Evolutionary conservation across 2,113 vertebrate species (phyloP).

Genomic region (Nothobranchius furzeri): DNA sequence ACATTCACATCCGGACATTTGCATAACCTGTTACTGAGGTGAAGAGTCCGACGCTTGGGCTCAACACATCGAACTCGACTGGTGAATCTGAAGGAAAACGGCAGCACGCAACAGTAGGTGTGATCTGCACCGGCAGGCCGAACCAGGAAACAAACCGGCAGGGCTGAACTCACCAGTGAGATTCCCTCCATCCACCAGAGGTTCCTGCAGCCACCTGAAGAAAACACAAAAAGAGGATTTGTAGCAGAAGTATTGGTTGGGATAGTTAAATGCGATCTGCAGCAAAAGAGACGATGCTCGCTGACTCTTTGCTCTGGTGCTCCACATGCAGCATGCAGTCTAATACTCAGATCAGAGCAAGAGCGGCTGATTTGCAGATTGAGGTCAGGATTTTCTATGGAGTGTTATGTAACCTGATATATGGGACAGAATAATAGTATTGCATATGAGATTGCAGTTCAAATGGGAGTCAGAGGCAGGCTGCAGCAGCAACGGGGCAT

Average conservation of each 20-base stretch:
- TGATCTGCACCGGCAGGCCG: conserved; percentile 74
- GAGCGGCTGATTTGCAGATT: conserved; percentile 53
- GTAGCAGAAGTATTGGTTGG: not conserved
- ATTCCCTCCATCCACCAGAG: conserved; percentile 22
- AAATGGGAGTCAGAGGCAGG: conserved; percentile 57
- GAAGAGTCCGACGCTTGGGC: conserved; percentile 17
- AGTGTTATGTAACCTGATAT: conserved; percentile 63
- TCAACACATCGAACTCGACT: conserved; percentile 30
- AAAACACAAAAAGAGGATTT: conserved; percentile 10
- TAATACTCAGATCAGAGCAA: conserved; percentile 32
- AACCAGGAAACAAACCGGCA: conserved; percentile 51
- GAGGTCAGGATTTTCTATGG: conserved; percentile 65
- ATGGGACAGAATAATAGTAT: conserved; percentile 69
- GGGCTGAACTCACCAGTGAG: conserved; percentile 48
- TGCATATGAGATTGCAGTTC: conserved; percentile 67
- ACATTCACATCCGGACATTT: conserved; percentile 9
- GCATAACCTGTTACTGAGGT: conserved; percentile 13
- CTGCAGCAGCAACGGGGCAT: conserved; percentile 51
- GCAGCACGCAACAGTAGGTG: conserved; percentile 38
- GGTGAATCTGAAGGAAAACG: conserved; percentile 17
- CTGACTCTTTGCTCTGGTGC: not conserved
- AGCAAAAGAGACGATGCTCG: not conserved
- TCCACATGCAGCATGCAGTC: conserved; percentile 19
- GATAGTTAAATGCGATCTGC: not conserved
- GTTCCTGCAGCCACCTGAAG: conserved; percentile 23